Evolutionary conservation across 2,797 vertebrate species (phyloP).

Genomic region (Silurus lanzhouensis): DNA sequence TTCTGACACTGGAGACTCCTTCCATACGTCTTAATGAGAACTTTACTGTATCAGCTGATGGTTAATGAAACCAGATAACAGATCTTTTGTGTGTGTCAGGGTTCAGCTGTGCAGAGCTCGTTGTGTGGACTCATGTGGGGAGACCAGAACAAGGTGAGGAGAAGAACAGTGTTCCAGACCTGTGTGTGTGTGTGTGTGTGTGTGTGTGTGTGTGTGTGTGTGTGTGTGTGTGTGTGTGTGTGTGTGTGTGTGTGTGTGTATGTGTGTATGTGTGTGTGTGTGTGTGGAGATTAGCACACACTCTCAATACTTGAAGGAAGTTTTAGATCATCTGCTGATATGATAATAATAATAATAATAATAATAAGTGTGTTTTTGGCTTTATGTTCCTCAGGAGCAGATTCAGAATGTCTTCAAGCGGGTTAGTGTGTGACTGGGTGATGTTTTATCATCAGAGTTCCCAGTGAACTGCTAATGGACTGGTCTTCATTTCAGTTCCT

Average conservation of each 20-base stretch:
- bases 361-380: neutral
- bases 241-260: neutral
- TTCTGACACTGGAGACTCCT: conserved; percentile 1
- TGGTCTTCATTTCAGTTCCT: conserved; percentile 68
- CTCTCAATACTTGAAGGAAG: neutral
- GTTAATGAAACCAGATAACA: neutral
- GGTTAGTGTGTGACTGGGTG: conserved; percentile 61
- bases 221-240: no score
- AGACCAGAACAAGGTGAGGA: conserved; percentile 68
- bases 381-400: conserved; percentile 66
- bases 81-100: conserved; percentile 54
- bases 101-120: conserved; percentile 60
- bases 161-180: neutral
- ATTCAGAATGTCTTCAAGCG: conserved; percentile 79
- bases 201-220: neutral
- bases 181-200: neutral
- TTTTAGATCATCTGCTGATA: neutral
- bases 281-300: neutral
- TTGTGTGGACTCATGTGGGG: conserved; percentile 63
- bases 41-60: neutral
- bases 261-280: neutral
- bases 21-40: neutral
- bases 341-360: no score
- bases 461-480: neutral
- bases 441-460: no score